Evolutionary conservation across 2,113 vertebrate genomes (phyloP), one percentile per base, ranked within the genome.

Genomic region (Onychostoma macrolepis): DNA sequence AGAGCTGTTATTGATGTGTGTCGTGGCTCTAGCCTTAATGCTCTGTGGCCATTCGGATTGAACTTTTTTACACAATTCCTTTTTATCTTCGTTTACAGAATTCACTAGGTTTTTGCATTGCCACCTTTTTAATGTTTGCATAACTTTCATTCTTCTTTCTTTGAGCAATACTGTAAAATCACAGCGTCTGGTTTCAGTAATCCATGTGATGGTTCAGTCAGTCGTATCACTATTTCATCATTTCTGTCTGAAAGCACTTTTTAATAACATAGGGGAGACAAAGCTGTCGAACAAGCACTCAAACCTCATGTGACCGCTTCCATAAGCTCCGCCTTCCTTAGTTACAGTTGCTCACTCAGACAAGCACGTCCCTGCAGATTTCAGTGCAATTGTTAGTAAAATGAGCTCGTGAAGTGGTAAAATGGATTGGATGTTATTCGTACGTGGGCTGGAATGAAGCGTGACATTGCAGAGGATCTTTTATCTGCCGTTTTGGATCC

Each of bases 1-100:
- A 71, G 84, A 80, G 80, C 65, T 83, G 79, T 65, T 74, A 26
- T 53, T 88, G 74, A 77, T 63, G 75, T 87, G 74, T 83, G 79
- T 67, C 77, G 77, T 88, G 87, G 80, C 87, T 71, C 80, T 76
- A 72, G 81, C 83, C 88, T 89, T 90, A 89, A 88, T 26, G 67
- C 83, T 84, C 56, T 63, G 67, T 83, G 84, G 41, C 72, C 81
- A 75, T 85, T 71, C 84, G 15, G 41, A 69, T 50, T 76, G 50
- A 63, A 48, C 24, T 80, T 63, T 41, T 61, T 58, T 63, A 36
- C 78, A 61, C 7, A 7, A 38, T 80, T 38, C 6, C 50, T 80
- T 80, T 80, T 61, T 58, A 61, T 80, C 10, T 80, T 15, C 6
- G 4, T 81, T 74, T n/a, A 41, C 21, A 74, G 4, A 74, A n/a